Evolutionary conservation across 1,140 invertebrate genomes (phyloP), one percentile per base, ranked within the genome.

Genomic region (Drosophila equinoxialis): DNA sequence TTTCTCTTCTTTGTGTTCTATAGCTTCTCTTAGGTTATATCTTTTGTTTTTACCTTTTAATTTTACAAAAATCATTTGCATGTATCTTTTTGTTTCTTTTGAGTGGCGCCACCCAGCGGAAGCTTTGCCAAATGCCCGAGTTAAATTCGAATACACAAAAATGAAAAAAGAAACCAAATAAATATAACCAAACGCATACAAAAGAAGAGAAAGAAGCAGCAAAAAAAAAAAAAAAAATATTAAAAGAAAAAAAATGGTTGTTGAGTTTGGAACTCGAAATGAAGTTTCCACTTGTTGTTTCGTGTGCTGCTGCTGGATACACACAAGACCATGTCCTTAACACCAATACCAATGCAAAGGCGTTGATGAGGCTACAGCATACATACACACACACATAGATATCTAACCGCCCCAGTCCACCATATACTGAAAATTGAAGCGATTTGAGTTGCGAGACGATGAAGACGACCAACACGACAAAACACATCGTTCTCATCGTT

Each of bases 221-320:
- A 72, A 37, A 61, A 67, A 67, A 57, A 60, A 39, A 61, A 66
- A 62, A 67, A 57, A 65, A 71, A 67, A 81, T 20, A 71, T n/a
- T 41, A 39, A 61, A 66, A 68, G 60, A 57, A 63, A 74, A 74
- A 67, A 82, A 30, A 71, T 73, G 60, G 51, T 26, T 55, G 67
- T 65, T 77, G 78, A 80, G 71, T 65, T 51, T 51, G 45, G 64
- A 37, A 59, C 30, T 67, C 65, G 42, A 85, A 85, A 83, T 79
- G 65, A 78, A 85, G 61, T 81, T 62, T 79, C 74, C 82, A 86
- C 69, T 86, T 86, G 82, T 85, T 85, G 82, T 74, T 81, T 79
- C 58, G 66, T 66, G 55, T 67, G 67, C 41, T 48, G 62, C 70
- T 65, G 69, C 76, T 71, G 76, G 65, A 80, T 60, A 73, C 62